phyloP scores from a whole-genome alignment of 2,888 invertebrate genomes.

The Caenorhabditis angaria region DNA sequence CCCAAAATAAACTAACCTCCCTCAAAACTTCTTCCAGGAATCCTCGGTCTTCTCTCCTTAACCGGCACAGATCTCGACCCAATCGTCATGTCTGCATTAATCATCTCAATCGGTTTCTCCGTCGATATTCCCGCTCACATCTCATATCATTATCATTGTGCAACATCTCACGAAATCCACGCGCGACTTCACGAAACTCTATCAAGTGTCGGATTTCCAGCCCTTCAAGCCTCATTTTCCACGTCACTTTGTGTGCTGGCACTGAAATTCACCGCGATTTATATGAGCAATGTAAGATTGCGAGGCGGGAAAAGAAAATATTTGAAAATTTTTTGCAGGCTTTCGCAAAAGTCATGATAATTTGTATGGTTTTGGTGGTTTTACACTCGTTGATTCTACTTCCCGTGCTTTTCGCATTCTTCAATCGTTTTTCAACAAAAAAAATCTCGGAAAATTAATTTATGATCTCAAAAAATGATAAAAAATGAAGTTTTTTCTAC shows the following conservation, averaged over 20 bases:
- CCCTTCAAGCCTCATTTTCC: constrained; percentile 61
- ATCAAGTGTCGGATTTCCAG: constrained; percentile 61
- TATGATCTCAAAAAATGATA: no score
- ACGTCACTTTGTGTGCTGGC: constrained; percentile 66
- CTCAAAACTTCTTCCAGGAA: no score
- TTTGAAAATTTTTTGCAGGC: constrained; percentile 44
- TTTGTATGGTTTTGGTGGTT: constrained; percentile 58
- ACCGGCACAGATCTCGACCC: constrained; percentile 63
- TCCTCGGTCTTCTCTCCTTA: constrained; percentile 60
- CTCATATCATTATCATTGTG: constrained; percentile 57
- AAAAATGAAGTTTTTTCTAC: no score
- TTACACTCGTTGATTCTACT: constrained; percentile 57
- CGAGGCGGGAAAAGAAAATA: no score
- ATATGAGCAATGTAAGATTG: constrained; percentile 52
- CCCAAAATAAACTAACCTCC: no score
- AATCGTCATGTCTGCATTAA: constrained; percentile 63
- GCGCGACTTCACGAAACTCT: constrained; percentile 16
- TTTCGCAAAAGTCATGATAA: constrained; percentile 61
- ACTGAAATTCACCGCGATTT: constrained; percentile 38
- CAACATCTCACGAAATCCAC: background rate
- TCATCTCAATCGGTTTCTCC: constrained; percentile 67
- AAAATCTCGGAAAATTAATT: background rate
- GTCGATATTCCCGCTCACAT: constrained; percentile 69
- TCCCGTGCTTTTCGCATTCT: constrained; percentile 47
- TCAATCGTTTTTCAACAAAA: constrained; percentile 22